Conservation (phyloP, 2,113 vertebrate species). For the Uropsilus gracilis region DNA sequence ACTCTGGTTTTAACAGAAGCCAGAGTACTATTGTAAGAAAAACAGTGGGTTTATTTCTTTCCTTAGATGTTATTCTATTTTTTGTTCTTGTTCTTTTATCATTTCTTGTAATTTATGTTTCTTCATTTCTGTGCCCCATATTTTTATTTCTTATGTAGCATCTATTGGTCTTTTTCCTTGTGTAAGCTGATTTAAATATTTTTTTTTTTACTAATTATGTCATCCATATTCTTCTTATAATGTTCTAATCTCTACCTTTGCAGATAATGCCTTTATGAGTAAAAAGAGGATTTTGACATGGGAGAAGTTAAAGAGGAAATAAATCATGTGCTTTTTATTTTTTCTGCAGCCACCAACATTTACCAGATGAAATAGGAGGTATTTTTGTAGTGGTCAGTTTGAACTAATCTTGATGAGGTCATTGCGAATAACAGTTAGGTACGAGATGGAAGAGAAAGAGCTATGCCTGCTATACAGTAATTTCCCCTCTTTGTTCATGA, state of each 20-base stretch:
- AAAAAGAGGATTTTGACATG: neutral
- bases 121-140: neutral
- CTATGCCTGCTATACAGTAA: neutral
- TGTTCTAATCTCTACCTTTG: neutral
- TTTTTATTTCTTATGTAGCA: neutral
- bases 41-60: neutral
- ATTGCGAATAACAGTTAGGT: neutral
- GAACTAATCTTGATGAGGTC: neutral
- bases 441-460: neutral
- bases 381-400: neutral
- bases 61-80: neutral
- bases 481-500: neutral
- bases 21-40: neutral
- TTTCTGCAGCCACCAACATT: neutral
- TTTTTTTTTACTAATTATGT: neutral
- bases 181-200: neutral
- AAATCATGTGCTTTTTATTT: neutral
- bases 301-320: neutral
- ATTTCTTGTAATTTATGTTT: neutral
- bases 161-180: neutral
- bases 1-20: neutral
- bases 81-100: neutral
- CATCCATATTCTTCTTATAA: neutral
- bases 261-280: neutral
- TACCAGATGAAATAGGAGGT: neutral